Conservation (phyloP, 64 coral and sea anemone genomes). For the Orbicella faveolata region DNA sequence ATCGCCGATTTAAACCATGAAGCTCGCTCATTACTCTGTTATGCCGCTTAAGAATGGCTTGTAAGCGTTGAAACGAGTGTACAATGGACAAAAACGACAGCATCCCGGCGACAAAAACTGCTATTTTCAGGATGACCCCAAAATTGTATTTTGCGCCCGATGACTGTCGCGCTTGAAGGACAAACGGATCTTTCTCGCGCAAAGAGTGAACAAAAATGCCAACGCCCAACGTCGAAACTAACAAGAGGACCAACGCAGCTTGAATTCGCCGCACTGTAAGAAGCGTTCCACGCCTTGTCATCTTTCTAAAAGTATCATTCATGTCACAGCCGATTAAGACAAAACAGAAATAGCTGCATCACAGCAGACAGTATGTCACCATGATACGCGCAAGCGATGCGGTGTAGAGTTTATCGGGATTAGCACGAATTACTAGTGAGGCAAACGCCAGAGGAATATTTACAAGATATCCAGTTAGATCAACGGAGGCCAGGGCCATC, state of each 20-base stretch:
- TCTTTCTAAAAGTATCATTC: neutral
- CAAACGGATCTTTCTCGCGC: neutral
- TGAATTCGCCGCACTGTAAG: too few species aligned
- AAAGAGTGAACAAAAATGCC: neutral
- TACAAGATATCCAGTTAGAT: neutral
- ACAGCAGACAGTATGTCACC: neutral
- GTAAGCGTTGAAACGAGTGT: neutral
- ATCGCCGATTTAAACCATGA: neutral
- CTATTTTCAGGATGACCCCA: neutral
- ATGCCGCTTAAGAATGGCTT: neutral
- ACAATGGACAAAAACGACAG: neutral
- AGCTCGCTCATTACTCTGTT: neutral
- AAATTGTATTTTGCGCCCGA: neutral
- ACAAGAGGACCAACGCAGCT: neutral
- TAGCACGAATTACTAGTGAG: neutral
- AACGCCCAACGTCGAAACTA: neutral
- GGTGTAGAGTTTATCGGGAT: neutral
- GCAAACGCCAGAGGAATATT: neutral
- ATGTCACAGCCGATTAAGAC: neutral
- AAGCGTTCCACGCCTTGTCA: too few species aligned
- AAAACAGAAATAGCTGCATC: neutral
- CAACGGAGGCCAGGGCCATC: neutral
- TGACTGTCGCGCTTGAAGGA: neutral
- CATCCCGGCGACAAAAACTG: neutral
- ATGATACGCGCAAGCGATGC: neutral